Evolutionary conservation across 2,113 vertebrate species (phyloP).

Genomic region (Anhinga rufa): DNA sequence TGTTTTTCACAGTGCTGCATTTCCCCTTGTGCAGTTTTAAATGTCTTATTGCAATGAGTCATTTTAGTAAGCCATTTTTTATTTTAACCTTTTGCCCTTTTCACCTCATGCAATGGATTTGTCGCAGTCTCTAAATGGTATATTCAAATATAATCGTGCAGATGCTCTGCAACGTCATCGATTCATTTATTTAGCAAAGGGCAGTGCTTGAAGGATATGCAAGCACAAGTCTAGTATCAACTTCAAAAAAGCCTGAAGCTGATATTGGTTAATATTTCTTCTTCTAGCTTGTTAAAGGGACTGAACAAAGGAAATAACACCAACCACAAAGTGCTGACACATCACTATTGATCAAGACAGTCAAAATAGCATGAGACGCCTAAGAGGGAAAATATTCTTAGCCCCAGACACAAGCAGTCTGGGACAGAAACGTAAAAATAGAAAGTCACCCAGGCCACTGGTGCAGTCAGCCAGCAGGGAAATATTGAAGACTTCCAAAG

Average conservation of each 20-base stretch:
- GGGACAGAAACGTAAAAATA: neutral
- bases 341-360: neutral
- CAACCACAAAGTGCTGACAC: neutral
- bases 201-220: neutral
- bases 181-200: neutral
- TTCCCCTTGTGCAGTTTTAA: neutral
- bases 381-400: neutral
- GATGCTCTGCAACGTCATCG: neutral
- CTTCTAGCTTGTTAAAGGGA: neutral
- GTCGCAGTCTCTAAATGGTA: neutral
- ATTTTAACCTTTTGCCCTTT: neutral
- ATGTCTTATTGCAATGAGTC: neutral
- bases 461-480: neutral
- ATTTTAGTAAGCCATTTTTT: conserved; percentile 3
- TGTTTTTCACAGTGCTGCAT: neutral
- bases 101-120: neutral
- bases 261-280: neutral
- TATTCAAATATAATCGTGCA: neutral
- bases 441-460: neutral
- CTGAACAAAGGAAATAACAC: neutral
- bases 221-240: neutral
- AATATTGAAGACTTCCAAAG: neutral
- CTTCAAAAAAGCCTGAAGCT: neutral
- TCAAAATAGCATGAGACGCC: neutral
- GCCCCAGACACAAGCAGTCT: neutral